phyloP scores from a whole-genome alignment of 2,797 vertebrate species.

The Chlorospingus flavigularis region DNA sequence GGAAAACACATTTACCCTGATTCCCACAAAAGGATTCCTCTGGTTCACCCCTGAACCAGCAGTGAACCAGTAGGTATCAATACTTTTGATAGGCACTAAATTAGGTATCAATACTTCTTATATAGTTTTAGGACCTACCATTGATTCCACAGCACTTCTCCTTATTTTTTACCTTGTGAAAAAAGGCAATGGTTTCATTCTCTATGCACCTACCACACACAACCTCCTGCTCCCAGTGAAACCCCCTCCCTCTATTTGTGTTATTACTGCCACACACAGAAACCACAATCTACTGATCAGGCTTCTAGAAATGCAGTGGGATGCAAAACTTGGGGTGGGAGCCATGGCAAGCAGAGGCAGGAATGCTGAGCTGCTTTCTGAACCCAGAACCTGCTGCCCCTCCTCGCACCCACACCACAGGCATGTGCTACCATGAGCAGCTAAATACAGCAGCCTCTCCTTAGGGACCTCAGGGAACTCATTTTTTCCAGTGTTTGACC shows the following conservation, averaged over 20 bases:
- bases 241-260: background rate
- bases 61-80: no score
- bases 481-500: background rate
- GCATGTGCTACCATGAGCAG: background rate
- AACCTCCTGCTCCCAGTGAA: background rate
- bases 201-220: accelerated
- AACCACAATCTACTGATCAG: background rate
- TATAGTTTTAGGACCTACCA: background rate
- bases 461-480: background rate
- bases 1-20: background rate
- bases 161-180: background rate
- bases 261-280: background rate
- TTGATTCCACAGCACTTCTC: background rate
- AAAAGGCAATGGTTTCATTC: background rate
- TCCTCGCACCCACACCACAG: background rate
- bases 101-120: background rate
- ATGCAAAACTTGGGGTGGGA: background rate
- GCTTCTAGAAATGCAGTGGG: background rate
- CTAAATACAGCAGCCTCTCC: background rate
- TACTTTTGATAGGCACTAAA: background rate
- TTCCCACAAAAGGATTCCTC: background rate
- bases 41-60: background rate
- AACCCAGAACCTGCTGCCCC: background rate
- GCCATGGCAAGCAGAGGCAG: background rate
- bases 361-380: background rate